phyloP scores from a whole-genome alignment of 2,888 invertebrate species.

The Sphaerophoria taeniata region DNA sequence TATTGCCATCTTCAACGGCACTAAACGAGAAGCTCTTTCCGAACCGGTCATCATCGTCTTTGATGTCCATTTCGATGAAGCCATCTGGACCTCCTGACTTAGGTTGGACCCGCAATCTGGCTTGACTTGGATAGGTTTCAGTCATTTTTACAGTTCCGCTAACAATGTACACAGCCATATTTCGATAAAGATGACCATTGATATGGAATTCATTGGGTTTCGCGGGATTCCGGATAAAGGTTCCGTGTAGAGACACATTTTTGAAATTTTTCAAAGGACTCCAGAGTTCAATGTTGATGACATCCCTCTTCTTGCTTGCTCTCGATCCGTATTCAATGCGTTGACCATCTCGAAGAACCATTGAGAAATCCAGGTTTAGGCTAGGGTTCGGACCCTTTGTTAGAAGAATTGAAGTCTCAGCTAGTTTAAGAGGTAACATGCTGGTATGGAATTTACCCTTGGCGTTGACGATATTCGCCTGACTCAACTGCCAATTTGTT shows the following conservation, averaged over 20 bases:
- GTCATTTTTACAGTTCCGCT: slow-evolving; percentile 82
- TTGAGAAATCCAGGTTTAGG: slow-evolving; percentile 78
- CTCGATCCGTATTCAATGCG: slow-evolving; percentile 80
- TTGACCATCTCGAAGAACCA: slow-evolving; percentile 77
- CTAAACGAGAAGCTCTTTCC: slow-evolving; percentile 80
- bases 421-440: slow-evolving; percentile 79
- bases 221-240: slow-evolving; percentile 75
- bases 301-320: slow-evolving; percentile 79
- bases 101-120: slow-evolving; percentile 82
- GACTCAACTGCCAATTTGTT: slow-evolving; percentile 83
- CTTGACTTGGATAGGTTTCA: slow-evolving; percentile 81
- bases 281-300: slow-evolving; percentile 81
- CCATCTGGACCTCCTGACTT: slow-evolving; percentile 82
- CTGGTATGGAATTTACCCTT: slow-evolving; percentile 81
- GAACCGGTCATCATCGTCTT: slow-evolving; percentile 75
- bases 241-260: slow-evolving; percentile 82
- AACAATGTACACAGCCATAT: slow-evolving; percentile 82
- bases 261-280: slow-evolving; percentile 81
- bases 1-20: slow-evolving; percentile 82
- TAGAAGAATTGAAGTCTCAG: slow-evolving; percentile 78
- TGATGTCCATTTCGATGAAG: slow-evolving; percentile 79
- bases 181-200: slow-evolving; percentile 82
- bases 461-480: slow-evolving; percentile 83
- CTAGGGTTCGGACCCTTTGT: slow-evolving; percentile 78
- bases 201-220: slow-evolving; percentile 79